Percentiles rank a stretch among this genome's conserved stretches.
phyloP scores from a whole-genome alignment of 2,797 vertebrate genomes.

The Microcaecilia unicolor region DNA sequence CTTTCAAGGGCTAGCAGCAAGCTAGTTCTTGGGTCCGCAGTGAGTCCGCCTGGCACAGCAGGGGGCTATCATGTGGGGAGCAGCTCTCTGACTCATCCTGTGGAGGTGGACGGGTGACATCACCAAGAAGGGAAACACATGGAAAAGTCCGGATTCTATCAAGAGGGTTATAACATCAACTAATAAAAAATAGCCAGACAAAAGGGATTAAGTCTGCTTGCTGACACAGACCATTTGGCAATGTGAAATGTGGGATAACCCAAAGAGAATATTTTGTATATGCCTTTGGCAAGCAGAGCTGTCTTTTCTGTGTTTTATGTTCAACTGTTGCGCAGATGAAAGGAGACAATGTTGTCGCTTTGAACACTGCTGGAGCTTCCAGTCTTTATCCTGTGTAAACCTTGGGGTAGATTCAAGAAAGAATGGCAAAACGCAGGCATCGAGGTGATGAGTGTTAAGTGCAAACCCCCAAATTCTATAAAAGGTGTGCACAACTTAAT shows the following conservation, averaged over 20 bases:
- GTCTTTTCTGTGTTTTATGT: constrained; percentile 12
- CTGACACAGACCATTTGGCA: constrained; percentile 14
- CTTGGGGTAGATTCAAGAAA: too few relatives aligned
- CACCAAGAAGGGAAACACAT: constrained; percentile 20
- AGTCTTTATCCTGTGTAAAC: too few relatives aligned
- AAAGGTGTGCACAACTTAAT: too few relatives aligned
- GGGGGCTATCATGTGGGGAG: not conserved
- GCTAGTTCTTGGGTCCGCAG: constrained; percentile 7
- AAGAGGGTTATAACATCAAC: constrained; percentile 15
- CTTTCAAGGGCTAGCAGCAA: constrained; percentile 17
- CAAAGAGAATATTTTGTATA: constrained; percentile 11
- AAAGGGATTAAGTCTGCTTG: constrained; percentile 16
- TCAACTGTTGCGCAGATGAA: constrained; percentile 28
- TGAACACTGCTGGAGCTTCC: constrained; percentile 12
- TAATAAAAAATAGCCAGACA: constrained; percentile 38
- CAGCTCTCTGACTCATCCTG: constrained; percentile 13
- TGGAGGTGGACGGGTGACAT: constrained; percentile 25
- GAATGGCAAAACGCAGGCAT: too few relatives aligned
- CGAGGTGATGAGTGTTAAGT: too few relatives aligned
- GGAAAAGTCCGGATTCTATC: constrained; percentile 12
- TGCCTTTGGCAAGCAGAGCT: constrained; percentile 3
- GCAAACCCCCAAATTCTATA: too few relatives aligned
- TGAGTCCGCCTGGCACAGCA: too few relatives aligned
- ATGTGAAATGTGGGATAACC: constrained; percentile 12
- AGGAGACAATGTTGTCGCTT: constrained; percentile 27